Conservation (phyloP, 2,888 invertebrate species). For the Drosophila anceps region DNA sequence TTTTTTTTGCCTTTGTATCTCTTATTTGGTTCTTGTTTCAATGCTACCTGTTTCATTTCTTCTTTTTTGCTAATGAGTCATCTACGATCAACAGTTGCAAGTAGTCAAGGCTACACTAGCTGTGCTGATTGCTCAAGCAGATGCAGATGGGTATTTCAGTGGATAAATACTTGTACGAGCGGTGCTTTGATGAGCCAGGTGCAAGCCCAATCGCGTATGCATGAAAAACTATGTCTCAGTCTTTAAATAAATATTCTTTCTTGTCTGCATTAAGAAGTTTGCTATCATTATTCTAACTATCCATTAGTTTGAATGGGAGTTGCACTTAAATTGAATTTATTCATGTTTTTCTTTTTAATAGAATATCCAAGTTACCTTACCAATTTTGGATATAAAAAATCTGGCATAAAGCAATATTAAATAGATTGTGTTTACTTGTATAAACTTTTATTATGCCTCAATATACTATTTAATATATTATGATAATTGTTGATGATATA, state of each 20-base stretch:
- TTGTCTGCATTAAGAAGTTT: neutral
- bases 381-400: neutral
- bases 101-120: slow-evolving; percentile 43
- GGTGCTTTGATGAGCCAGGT: neutral
- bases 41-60: slow-evolving; percentile 53
- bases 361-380: too few relatives aligned
- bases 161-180: neutral
- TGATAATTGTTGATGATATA: too few relatives aligned
- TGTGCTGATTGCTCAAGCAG: neutral
- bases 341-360: too few relatives aligned
- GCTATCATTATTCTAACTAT: neutral
- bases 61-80: slow-evolving; percentile 30
- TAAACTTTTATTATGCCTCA: neutral
- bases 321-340: neutral
- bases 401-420: neutral
- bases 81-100: slow-evolving; percentile 42
- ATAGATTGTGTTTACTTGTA: neutral
- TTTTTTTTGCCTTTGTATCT: slow-evolving; percentile 13
- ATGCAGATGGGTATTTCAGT: neutral
- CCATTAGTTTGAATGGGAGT: neutral
- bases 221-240: neutral
- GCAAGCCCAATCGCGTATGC: neutral
- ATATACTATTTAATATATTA: neutral
- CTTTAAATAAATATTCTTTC: neutral
- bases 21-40: slow-evolving; percentile 21